Conservation (phyloP, 2,888 invertebrate species). For the Conomelus anceps region DNA sequence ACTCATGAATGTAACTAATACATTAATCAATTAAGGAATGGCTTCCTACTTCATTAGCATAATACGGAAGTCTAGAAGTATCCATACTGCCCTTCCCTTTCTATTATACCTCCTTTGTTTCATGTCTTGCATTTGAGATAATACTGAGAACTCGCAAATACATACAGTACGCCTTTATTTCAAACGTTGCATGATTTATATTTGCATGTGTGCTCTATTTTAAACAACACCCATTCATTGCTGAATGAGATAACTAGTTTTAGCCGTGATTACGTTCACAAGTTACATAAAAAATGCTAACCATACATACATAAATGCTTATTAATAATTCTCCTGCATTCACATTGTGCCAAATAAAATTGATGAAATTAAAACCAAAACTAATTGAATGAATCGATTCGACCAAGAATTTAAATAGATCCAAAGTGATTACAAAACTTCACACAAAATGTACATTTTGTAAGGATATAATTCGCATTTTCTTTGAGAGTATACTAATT, state of each 20-base stretch:
- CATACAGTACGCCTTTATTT: background rate
- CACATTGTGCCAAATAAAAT: background rate
- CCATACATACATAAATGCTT: background rate
- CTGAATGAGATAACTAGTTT: background rate
- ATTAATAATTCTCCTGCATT: background rate
- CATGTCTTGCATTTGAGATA: background rate
- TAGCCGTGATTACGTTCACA: background rate
- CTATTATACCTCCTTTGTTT: background rate
- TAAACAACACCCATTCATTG: background rate
- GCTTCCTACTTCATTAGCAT: background rate
- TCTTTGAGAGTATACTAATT: background rate
- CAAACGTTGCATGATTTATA: background rate
- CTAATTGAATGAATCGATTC: background rate
- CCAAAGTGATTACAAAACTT: too few species aligned
- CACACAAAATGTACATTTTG: too few species aligned
- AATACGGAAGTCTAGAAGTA: background rate
- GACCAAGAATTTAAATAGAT: background rate
- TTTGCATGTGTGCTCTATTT: background rate
- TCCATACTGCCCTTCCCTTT: background rate
- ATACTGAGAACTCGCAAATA: background rate
- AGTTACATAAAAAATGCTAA: background rate
- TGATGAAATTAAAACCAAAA: background rate
- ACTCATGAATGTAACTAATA: background rate
- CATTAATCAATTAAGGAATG: background rate
- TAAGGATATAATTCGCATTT: too few species aligned